Base-by-base conservation (phyloP, 2,113 vertebrate species). In the Oncorhynchus nerka region DNA sequence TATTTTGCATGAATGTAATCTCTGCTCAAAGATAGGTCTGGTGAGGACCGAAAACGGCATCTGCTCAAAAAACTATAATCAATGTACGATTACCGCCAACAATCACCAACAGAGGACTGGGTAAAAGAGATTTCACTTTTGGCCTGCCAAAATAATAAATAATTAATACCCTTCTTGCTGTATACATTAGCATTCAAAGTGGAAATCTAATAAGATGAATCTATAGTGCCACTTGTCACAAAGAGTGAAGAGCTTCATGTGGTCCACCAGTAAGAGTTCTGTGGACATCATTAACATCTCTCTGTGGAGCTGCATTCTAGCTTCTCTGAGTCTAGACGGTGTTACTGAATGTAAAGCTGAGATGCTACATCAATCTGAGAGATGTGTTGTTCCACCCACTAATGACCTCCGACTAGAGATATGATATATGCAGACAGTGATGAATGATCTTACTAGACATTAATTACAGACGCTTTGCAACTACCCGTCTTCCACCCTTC, bases 101-200 rank as follows among this genome's bases (percentile, higher is more conserved):
- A 67, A 72, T 80, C 78, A 77, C 71, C 76, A 83, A 81, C 81
- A 81, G 80, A 81, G 83, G 80, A 81, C 73, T 84, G 79, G 22
- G 64, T 75, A 79, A 90, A 82, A 77, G 80, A 86, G 81, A 86
- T 61, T 75, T 89, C 83, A 70, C 76, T 76, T 72, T 28, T 1
- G 76, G 74, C 78, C 76, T 76, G 72, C 8, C 73, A 78, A 85
- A 79, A 45, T 74, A 51, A 83, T 84, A 86, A 86, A 86, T 88
- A 89, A 89, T 78, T 71, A 86, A 88, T 88, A 71, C 24, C 64
- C 79, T 66, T 79, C 64, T 78, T 81, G 77, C 70, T 84, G 87
- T 77, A 91, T 86, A 81, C 71, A 88, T 92, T 91, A 92, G 87
- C 88, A 91, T 91, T 84, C 84, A 84, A 77, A 89, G 84, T 77